Base-by-base conservation (phyloP, 1,140 invertebrate genomes). In the Acarapis woodi region DNA sequence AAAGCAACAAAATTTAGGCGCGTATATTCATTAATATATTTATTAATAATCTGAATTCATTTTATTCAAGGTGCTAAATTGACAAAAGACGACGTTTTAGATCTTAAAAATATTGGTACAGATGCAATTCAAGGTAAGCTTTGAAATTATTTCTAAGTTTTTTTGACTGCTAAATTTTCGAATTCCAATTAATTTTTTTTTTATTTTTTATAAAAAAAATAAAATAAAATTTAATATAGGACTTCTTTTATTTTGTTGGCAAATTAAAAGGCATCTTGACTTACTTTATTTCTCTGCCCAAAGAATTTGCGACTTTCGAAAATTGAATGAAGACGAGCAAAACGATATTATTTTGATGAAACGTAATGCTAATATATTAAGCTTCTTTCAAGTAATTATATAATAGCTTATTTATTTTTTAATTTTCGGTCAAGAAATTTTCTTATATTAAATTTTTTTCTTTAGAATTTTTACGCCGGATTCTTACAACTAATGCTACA, bases 351-450 rank as follows among this genome's bases (percentile, higher is more conserved):
- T 33, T 3, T 19, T 18, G 1, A 10, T 50, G 9, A 36, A 44
- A 30, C 35, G 42, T 18, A 40, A 41, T 32, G 45, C 48, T 8
- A 36, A 41, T 16, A 42, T 46, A 3, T 35, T 50, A 8, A 48
- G 50, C 34, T 50, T 49, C 38, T 50, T 50, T 28, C 46, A 49
- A 37, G 48, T n/a, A n/a, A n/a, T n/a, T n/a, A n/a, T n/a, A n/a
- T n/a, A n/a, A n/a, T n/a, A n/a, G n/a, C n/a, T n/a, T n/a, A n/a
- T n/a, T n/a, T n/a, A n/a, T n/a, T n/a, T n/a, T n/a, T n/a, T n/a
- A n/a, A n/a, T n/a, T n/a, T n/a, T n/a, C n/a, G n/a, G n/a, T n/a
- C n/a, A n/a, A n/a, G n/a, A n/a, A n/a, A n/a, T n/a, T n/a, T n/a
- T n/a, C n/a, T n/a, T n/a, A n/a, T n/a, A n/a, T n/a, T n/a, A n/a